Evolutionary conservation across 2,888 invertebrate species (phyloP).

Genomic region (Penaeus monodon): DNA sequence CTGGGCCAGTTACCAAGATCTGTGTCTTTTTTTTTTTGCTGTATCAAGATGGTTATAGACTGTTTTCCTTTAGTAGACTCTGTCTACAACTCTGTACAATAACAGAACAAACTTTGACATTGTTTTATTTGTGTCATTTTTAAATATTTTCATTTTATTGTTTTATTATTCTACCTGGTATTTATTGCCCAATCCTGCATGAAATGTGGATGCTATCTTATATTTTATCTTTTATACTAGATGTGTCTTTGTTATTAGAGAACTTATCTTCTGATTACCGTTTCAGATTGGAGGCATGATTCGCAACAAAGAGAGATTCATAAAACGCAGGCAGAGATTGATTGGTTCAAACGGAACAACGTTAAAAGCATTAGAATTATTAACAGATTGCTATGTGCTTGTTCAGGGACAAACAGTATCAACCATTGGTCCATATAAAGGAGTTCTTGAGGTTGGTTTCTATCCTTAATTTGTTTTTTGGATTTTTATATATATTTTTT

Average conservation of each 20-base stretch:
- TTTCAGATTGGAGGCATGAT: conserved; percentile 85
- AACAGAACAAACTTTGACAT: too few relatives aligned
- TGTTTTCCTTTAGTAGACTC: too few relatives aligned
- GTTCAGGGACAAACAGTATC: conserved; percentile 98
- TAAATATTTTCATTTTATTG: too few relatives aligned
- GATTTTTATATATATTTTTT: not conserved
- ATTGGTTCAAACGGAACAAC: conserved; percentile 99
- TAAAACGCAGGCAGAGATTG: conserved; percentile 91
- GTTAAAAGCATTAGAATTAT: conserved; percentile 93
- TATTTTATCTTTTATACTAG: not conserved
- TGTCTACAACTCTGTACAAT: too few relatives aligned
- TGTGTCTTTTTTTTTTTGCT: too few relatives aligned
- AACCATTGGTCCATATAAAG: conserved; percentile 94
- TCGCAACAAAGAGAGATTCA: conserved; percentile 91
- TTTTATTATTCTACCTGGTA: too few relatives aligned
- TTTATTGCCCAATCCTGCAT: too few relatives aligned
- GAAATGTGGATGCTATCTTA: not conserved
- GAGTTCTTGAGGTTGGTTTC: conserved; percentile 58
- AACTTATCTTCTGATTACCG: too few relatives aligned
- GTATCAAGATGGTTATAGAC: too few relatives aligned
- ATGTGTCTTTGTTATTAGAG: too few relatives aligned
- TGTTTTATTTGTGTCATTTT: too few relatives aligned
- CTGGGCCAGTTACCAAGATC: too few relatives aligned
- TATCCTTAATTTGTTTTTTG: not conserved
- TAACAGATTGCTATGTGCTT: conserved; percentile 95